Percentiles rank a stretch among this genome's conserved stretches.
phyloP scores from a whole-genome alignment of 2,113 vertebrate genomes.

The Carassius carassius region DNA sequence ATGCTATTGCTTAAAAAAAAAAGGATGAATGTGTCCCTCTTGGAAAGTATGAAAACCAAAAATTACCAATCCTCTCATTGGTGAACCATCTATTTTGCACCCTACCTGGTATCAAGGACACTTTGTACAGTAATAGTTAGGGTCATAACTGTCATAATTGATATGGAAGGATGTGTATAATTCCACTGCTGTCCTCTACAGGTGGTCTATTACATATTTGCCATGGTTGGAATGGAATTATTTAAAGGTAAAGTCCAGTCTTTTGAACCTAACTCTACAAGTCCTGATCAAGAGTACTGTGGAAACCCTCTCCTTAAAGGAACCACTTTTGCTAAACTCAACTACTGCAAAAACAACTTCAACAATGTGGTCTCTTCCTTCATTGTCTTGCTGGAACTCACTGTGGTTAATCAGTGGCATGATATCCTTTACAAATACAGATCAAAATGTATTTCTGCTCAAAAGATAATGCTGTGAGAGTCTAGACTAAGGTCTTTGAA shows the following conservation, averaged over 20 bases:
- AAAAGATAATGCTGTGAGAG: neutral
- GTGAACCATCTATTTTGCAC: neutral
- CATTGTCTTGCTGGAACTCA: conserved; percentile 87
- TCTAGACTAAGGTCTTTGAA: neutral
- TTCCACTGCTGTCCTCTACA: conserved; percentile 41
- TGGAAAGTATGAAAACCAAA: neutral
- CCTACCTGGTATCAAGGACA: neutral
- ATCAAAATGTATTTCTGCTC: neutral
- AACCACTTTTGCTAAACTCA: conserved; percentile 77
- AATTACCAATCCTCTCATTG: neutral
- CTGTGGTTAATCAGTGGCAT: conserved; percentile 95
- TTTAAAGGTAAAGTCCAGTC: conserved; percentile 84
- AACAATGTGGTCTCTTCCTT: conserved; percentile 83
- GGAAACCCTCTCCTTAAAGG: conserved; percentile 81
- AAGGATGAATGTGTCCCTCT: neutral
- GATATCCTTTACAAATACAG: conserved; percentile 83
- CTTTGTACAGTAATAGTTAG: neutral
- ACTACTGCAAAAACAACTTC: conserved; percentile 96
- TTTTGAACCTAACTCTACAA: conserved; percentile 56
- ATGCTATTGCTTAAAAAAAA: neutral
- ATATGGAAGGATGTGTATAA: neutral
- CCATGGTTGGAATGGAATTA: conserved; percentile 90
- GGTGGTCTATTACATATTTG: conserved; percentile 93
- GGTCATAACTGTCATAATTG: neutral
- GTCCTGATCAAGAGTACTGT: conserved; percentile 73